These are phyloP conservation scores for Zhuqinia jingwanae DNA, from an alignment of 2,888 invertebrate species.

Conservation along the genomic window DNA sequence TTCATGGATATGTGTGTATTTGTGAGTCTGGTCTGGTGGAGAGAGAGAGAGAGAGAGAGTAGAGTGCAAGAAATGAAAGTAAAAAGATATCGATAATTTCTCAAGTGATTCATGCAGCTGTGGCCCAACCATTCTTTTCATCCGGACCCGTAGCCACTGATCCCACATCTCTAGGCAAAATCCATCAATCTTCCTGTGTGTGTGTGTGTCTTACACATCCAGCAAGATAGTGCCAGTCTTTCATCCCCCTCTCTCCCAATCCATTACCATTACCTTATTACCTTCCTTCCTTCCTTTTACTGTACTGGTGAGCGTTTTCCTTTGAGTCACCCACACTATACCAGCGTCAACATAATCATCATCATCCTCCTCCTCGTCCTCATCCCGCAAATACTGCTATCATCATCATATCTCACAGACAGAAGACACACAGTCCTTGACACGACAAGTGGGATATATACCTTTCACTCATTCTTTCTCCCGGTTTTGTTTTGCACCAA, in stretches of 20 bases:
- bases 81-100: slow-evolving; percentile 58
- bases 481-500: too few relatives aligned
- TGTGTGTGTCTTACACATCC: slow-evolving; percentile 12
- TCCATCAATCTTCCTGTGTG: slow-evolving; percentile 77
- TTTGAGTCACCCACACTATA: not conserved
- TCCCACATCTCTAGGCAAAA: slow-evolving; percentile 74
- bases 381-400: not conserved
- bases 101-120: slow-evolving; percentile 69
- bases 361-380: too few relatives aligned
- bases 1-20: too few relatives aligned
- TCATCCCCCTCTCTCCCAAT: slow-evolving; percentile 53
- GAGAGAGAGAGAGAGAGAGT: too few relatives aligned
- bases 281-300: slow-evolving; percentile 30
- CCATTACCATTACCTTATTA: slow-evolving; percentile 75
- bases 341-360: not conserved
- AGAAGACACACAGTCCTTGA: not conserved
- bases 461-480: slow-evolving; percentile 54
- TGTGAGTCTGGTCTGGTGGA: too few relatives aligned
- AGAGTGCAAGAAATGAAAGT: slow-evolving; percentile 30
- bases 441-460: slow-evolving; percentile 24
- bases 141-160: slow-evolving; percentile 33
- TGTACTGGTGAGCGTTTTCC: slow-evolving; percentile 24
- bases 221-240: too few relatives aligned
- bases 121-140: slow-evolving; percentile 65
- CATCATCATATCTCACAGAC: slow-evolving; percentile 9